phyloP scores from a whole-genome alignment of 1,140 invertebrate genomes.

The Drosophila melanica region DNA sequence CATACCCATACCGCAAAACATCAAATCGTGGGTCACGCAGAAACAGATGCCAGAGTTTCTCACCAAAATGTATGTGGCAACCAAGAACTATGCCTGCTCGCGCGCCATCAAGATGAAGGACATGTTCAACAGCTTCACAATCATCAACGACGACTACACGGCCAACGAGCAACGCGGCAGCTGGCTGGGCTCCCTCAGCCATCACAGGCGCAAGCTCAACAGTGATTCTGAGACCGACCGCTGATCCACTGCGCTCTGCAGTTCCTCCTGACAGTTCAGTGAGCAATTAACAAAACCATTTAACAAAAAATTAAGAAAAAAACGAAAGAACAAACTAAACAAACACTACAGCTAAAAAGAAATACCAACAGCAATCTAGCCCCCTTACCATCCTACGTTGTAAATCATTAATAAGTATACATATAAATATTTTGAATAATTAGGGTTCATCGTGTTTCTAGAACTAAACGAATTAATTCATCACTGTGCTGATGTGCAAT shows the following conservation, averaged over 20 bases:
- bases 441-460: conserved; percentile 18
- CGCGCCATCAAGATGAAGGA: conserved; percentile 76
- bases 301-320: background rate
- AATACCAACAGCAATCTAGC: conserved; percentile 15
- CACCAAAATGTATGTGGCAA: conserved; percentile 81
- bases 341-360: conserved; percentile 8
- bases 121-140: conserved; percentile 65
- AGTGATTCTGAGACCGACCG: conserved; percentile 40
- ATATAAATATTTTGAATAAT: conserved; percentile 17
- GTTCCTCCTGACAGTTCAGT: conserved; percentile 23
- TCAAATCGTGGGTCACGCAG: conserved; percentile 88
- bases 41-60: conserved; percentile 84
- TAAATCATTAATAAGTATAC: conserved; percentile 35
- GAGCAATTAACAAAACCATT: background rate
- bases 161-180: conserved; percentile 71
- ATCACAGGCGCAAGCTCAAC: conserved; percentile 34
- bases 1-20: conserved; percentile 87
- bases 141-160: conserved; percentile 72
- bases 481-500: conserved; percentile 39
- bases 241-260: conserved; percentile 10
- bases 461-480: conserved; percentile 15
- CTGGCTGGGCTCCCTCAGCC: conserved; percentile 66
- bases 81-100: conserved; percentile 76
- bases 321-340: background rate
- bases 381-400: conserved; percentile 28